These are phyloP conservation scores for Aphis gossypii DNA, from an alignment of 1,140 invertebrate species.

Conservation along the genomic window DNA sequence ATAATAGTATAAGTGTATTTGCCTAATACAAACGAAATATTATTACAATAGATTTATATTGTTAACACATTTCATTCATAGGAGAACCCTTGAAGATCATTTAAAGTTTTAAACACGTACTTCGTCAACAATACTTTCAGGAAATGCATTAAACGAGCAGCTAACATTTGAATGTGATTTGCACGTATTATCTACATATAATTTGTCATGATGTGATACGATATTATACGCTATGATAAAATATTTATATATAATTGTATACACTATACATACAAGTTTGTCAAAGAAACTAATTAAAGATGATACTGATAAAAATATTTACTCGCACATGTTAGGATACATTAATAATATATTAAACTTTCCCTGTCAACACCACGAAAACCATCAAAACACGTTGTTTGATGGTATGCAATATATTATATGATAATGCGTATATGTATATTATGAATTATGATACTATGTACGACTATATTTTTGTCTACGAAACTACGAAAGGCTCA, in stretches of 20 bases:
- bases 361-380: conserved; percentile 9
- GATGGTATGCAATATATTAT: neutral
- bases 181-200: neutral
- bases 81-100: neutral
- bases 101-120: neutral
- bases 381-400: neutral
- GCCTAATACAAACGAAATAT: neutral
- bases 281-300: conserved; percentile 29
- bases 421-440: neutral
- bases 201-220: neutral
- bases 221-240: neutral
- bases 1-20: neutral
- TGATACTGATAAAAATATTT: neutral
- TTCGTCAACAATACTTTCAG: neutral
- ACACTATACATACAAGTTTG: neutral
- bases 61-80: neutral
- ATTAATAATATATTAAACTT: conserved; percentile 24
- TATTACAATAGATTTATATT: conserved; percentile 1
- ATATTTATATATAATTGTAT: neutral
- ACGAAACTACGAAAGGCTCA: neutral
- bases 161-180: neutral
- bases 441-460: neutral
- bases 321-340: neutral
- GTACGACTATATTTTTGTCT: neutral
- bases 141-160: neutral